Percentiles rank a stretch among this genome's conserved stretches.
These are phyloP conservation scores for Pandemis cinnamomeana DNA, from an alignment of 2,888 invertebrate species.

Conservation along the genomic window DNA sequence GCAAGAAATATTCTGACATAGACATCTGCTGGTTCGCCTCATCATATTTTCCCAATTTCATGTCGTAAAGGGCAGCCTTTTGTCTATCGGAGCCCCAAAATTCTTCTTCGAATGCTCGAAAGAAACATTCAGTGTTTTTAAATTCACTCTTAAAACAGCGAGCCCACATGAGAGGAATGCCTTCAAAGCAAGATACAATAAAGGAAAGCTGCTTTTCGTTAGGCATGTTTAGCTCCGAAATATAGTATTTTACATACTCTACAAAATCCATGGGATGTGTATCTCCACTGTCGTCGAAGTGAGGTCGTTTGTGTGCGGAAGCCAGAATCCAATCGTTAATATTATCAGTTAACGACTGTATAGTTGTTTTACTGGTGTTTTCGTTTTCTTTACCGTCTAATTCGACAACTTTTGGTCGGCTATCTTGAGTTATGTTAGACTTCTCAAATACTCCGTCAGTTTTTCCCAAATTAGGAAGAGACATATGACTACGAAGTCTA, in stretches of 20 bases:
- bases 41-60: slow-evolving; percentile 79
- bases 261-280: slow-evolving; percentile 80
- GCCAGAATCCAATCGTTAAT: slow-evolving; percentile 76
- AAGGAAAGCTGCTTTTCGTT: slow-evolving; percentile 73
- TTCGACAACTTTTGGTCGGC: slow-evolving; percentile 70
- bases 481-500: slow-evolving; percentile 77
- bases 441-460: slow-evolving; percentile 64
- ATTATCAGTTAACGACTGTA: slow-evolving; percentile 70
- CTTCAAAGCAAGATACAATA: slow-evolving; percentile 77
- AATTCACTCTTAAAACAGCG: slow-evolving; percentile 77
- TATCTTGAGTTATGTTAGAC: slow-evolving; percentile 56
- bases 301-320: slow-evolving; percentile 72
- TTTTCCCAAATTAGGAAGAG: slow-evolving; percentile 79
- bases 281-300: slow-evolving; percentile 75
- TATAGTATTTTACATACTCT: slow-evolving; percentile 74
- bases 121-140: slow-evolving; percentile 68
- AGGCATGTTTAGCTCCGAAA: slow-evolving; percentile 72
- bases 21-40: slow-evolving; percentile 66
- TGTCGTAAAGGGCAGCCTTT: slow-evolving; percentile 75
- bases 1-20: slow-evolving; percentile 80
- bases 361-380: slow-evolving; percentile 53
- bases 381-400: slow-evolving; percentile 67
- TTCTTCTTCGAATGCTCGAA: slow-evolving; percentile 74
- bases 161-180: slow-evolving; percentile 79
- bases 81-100: slow-evolving; percentile 79